Conservation (phyloP, 2,797 vertebrate species). For the Triplophysa yarkandensis region DNA sequence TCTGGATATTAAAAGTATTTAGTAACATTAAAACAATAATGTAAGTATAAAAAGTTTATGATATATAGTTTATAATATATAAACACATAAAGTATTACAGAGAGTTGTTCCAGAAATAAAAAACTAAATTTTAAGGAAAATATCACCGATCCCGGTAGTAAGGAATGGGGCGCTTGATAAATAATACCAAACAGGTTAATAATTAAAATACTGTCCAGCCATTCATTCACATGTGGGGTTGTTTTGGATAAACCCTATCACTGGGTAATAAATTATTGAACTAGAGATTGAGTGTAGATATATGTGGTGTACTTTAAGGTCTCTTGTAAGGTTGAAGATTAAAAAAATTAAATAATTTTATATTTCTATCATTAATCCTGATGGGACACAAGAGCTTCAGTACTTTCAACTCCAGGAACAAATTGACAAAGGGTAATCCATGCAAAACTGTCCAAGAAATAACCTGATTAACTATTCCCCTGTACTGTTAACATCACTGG, state of each 20-base stretch:
- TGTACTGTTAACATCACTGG: conserved; percentile 70
- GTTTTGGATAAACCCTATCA: too few relatives aligned
- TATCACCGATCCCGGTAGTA: too few relatives aligned
- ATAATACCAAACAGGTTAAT: background rate
- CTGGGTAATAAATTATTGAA: too few relatives aligned
- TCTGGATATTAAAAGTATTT: too few relatives aligned
- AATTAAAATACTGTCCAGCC: background rate
- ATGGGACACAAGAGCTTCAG: conserved; percentile 9
- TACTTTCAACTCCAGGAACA: conserved; percentile 40
- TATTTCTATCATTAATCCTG: conserved; percentile 20
- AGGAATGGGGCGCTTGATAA: background rate
- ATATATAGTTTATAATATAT: too few relatives aligned
- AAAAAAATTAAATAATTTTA: background rate
- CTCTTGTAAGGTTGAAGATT: background rate
- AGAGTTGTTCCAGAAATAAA: too few relatives aligned
- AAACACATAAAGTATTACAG: too few relatives aligned
- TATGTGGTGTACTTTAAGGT: background rate
- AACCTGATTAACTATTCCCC: conserved; percentile 60
- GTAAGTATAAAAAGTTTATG: too few relatives aligned
- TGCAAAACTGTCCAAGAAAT: conserved; percentile 56
- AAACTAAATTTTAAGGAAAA: too few relatives aligned
- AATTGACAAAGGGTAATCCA: conserved; percentile 59
- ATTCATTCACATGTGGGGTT: too few relatives aligned
- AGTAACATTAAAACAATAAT: too few relatives aligned
- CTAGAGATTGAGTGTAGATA: background rate